Percentiles rank a stretch among this genome's conserved stretches.
Conservation (phyloP, 1,140 invertebrate species). For the Gerris buenoi region DNA sequence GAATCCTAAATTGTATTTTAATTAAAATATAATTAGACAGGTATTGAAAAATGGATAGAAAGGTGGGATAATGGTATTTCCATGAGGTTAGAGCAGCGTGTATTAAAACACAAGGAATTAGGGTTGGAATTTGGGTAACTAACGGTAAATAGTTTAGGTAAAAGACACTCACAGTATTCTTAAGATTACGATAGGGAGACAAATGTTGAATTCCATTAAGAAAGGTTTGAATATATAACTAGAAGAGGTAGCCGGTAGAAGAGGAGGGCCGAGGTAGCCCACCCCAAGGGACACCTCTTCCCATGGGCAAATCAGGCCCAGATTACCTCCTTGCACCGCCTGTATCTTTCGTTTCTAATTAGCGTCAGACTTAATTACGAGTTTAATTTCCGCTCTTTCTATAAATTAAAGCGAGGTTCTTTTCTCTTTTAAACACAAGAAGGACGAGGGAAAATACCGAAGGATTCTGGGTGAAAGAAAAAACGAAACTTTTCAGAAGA, state of each 20-base stretch:
- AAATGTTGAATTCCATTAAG: background rate
- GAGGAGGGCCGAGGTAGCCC: background rate
- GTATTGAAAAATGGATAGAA: too few relatives aligned
- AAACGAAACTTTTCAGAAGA: too few relatives aligned
- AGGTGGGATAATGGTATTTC: too few relatives aligned
- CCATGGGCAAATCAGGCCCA: background rate
- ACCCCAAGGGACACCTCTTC: background rate
- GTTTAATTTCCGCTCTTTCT: background rate
- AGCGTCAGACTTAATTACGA: background rate
- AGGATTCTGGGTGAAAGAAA: too few relatives aligned
- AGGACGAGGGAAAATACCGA: too few relatives aligned
- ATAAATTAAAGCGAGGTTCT: background rate
- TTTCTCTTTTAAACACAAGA: background rate
- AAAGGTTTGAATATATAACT: background rate
- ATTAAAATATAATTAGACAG: too few relatives aligned
- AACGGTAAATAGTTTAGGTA: background rate
- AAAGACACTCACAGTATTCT: background rate
- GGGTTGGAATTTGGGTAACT: background rate
- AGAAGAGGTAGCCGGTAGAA: too few relatives aligned
- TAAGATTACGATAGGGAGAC: background rate
- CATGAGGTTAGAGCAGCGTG: too few relatives aligned
- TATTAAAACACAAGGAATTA: too few relatives aligned
- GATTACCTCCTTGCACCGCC: background rate
- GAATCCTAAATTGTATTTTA: too few relatives aligned
- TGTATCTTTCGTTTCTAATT: background rate